phyloP scores from a whole-genome alignment of 2,888 invertebrate species.

The Nasonia oneida region DNA sequence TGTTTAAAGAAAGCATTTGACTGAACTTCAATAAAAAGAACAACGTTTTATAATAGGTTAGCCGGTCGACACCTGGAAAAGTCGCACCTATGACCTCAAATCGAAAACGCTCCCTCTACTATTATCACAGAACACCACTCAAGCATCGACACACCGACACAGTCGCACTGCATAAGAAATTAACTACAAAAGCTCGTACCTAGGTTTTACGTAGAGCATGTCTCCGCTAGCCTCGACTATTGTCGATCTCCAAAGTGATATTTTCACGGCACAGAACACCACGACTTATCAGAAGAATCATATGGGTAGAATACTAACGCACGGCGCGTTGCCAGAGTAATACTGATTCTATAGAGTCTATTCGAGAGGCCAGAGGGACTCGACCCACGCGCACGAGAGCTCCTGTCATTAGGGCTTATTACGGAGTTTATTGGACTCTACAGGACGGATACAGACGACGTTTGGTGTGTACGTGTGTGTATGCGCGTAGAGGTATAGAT shows the following conservation, averaged over 20 bases:
- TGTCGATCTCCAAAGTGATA: neutral
- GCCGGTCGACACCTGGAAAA: neutral
- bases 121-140: neutral
- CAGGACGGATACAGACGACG: constrained; percentile 25
- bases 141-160: too few relatives aligned
- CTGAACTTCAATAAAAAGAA: neutral
- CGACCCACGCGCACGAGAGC: constrained; percentile 58
- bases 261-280: too few relatives aligned
- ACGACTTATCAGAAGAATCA: neutral
- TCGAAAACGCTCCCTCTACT: neutral
- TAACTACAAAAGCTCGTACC: constrained; percentile 23
- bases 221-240: neutral
- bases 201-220: constrained; percentile 60
- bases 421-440: constrained; percentile 57
- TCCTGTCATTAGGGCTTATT: constrained; percentile 61
- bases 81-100: neutral
- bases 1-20: too few relatives aligned
- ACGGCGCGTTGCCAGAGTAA: constrained; percentile 50
- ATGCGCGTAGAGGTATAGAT: neutral
- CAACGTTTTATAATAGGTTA: neutral
- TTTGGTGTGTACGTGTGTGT: neutral
- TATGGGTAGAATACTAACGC: neutral
- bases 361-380: constrained; percentile 52
- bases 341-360: constrained; percentile 59
- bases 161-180: too few relatives aligned